These are phyloP conservation scores for Cacajao melanocephalus DNA, from an alignment of 2,797 vertebrate genomes.

Conservation along the genomic window DNA sequence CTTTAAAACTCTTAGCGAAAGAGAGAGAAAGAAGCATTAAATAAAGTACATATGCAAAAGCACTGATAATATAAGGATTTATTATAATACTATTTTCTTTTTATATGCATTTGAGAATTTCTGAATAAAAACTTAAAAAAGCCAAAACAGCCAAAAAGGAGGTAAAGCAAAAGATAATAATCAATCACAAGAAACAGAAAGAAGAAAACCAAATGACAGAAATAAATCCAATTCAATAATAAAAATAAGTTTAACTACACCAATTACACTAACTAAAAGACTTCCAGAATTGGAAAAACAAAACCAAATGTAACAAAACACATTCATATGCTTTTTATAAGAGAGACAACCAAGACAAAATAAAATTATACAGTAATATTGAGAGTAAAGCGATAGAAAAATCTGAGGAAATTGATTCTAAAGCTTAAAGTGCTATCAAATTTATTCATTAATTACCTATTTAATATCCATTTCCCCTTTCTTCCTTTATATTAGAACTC, in stretches of 20 bases:
- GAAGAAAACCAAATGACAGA: neutral
- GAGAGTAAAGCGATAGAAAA: neutral
- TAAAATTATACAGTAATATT: neutral
- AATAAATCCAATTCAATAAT: neutral
- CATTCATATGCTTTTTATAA: neutral
- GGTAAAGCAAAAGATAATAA: neutral
- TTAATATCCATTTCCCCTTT: neutral
- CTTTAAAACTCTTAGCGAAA: slow-evolving; percentile 29
- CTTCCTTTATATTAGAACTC: neutral
- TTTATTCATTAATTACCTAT: neutral
- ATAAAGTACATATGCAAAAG: neutral
- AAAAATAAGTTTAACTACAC: neutral
- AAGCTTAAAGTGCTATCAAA: neutral
- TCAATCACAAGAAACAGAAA: neutral
- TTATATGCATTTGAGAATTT: neutral
- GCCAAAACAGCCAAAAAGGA: neutral
- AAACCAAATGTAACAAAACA: neutral
- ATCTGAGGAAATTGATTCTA: neutral
- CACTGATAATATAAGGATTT: neutral
- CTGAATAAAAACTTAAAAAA: neutral
- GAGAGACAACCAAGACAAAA: neutral
- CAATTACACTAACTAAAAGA: neutral
- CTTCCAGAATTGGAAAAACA: neutral
- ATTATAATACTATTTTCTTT: neutral
- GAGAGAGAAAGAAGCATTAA: neutral